Percentiles rank a stretch among this genome's conserved stretches.
Evolutionary conservation across 2,113 vertebrate species (phyloP).

Genomic region (Electrona antarctica): DNA sequence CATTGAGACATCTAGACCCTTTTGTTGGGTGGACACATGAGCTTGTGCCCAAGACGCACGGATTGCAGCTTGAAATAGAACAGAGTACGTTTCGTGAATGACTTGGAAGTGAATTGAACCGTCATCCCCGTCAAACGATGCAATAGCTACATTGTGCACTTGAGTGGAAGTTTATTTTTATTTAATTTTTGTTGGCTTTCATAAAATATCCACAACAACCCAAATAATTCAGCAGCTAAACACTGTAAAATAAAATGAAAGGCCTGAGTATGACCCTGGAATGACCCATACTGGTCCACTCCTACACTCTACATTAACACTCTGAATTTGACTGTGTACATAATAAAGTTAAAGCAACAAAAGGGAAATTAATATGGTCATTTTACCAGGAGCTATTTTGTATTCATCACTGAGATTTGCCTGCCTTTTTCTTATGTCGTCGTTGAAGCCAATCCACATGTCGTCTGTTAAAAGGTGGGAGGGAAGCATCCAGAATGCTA

Average conservation of each 20-base stretch:
- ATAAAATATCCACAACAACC: neutral
- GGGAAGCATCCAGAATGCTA: neutral
- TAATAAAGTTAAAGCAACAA: neutral
- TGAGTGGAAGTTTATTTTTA: neutral
- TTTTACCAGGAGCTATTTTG: neutral
- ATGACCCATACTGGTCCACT: too few species aligned
- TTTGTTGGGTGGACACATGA: too few species aligned
- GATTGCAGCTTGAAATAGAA: too few species aligned
- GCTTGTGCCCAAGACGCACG: too few species aligned
- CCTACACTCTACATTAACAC: too few species aligned
- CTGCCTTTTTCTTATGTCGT: neutral
- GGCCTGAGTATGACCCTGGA: too few species aligned
- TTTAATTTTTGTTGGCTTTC: neutral
- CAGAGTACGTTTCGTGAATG: neutral
- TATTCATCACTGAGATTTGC: neutral
- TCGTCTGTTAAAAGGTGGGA: conserved; percentile 1
- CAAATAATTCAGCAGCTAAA: conserved; percentile 21
- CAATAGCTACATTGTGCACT: too few species aligned
- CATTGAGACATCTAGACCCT: too few species aligned
- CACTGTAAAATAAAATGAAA: too few species aligned
- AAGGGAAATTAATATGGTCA: conserved; percentile 47
- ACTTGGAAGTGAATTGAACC: neutral
- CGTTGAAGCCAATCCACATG: neutral
- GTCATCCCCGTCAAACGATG: neutral
- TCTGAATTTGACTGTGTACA: too few species aligned